Evolutionary conservation across 2,888 invertebrate species (phyloP), one percentile per base, ranked within the genome.

Genomic region (Ditula angustiorana): DNA sequence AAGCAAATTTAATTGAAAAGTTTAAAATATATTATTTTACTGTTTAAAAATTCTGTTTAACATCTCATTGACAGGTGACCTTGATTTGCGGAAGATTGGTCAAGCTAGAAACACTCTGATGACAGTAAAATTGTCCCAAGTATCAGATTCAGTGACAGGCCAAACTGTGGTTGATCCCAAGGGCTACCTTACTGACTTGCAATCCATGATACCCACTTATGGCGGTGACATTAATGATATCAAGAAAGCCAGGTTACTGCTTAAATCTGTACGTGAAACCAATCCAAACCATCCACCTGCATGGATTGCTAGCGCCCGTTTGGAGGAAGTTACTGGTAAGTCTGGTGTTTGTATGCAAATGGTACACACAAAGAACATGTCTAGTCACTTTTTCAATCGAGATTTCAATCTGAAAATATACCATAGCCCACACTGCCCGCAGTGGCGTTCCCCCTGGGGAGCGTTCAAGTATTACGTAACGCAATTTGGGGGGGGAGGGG

Each of bases 111-210:
- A 99, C 86, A 99, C 99, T 2, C 93, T 99, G 2, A 99, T 99
- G 99, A 99, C 99, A 81, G 99, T 99, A 0, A 99, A 99, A 88
- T 89, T 99, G 28, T 99, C 97, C 0, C 99, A 99, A 93, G 97
- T 97, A 1, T 99, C 99, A 0, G 99, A 99, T 88, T 99, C 99
- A 0, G 99, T 99, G 0, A 97, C 98, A 2, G 99, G 99, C 0
- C 99, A 99, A 91, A 99, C 99, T 0, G 99, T 99, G 0, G 99
- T 99, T 0, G 99, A 99, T 91, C 99, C 99, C 0, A 99, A 99
- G 87, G 99, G 99, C 1, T 99, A 99, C 83, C 94, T 99, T n/a
- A 99, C 99, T 0, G 99, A 99, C 87, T 92, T 99, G 52, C 99
- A 99, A 82, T 99, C 99, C 21, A 99, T 99, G 99, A 98, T 99